Base-by-base conservation (phyloP, 2,113 vertebrate genomes). In the Elanoides forficatus region DNA sequence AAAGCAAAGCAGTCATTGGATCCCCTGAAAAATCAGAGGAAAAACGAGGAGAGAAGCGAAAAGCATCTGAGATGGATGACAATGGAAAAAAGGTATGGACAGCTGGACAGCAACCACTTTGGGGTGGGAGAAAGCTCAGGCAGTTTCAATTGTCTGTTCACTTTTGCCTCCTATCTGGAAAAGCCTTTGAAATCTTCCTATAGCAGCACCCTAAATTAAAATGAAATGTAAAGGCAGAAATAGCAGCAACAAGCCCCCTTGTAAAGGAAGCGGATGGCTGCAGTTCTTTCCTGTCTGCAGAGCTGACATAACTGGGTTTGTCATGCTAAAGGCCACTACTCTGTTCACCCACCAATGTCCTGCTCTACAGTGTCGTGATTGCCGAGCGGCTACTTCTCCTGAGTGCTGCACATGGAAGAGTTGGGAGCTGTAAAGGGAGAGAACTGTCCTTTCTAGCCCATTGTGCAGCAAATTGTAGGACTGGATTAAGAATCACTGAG, bases 61-160 rank as follows among this genome's bases (percentile, higher is more conserved):
- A 98, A 97, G 95, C 96, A 4, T 95, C 50, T 0, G 96, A 88
- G 97, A 87, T 94, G 10, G 96, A 98, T 3, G 97, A 96, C 38
- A 88, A 93, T 0, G 97, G 98, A 17, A 98, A 98, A 71, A 99
- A 99, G 98, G 99, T 99, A 97, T 3, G 19, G 58, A 2, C 3
- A 11, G 27, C 27, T 29, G 66, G 48, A 18, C 13, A 50, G 75
- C 20, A 14, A 1, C 15, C 9, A 0, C 1, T 6, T 30, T 1
- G 1, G 73, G 81, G 11, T 2, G 18, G 81, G 62, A 36, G 72
- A 65, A 34, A 9, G 43, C 55, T 3, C 50, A 19, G 50, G 40
- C 52, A 7, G 8, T 1, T 71, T 29, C 13, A 10, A 0, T 2
- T 40, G 3, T 7, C 38, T 26, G 14, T n/a, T 55, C 19, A 1